Conservation (phyloP, 2,888 invertebrate genomes). For the Leptinotarsa haldemani region DNA sequence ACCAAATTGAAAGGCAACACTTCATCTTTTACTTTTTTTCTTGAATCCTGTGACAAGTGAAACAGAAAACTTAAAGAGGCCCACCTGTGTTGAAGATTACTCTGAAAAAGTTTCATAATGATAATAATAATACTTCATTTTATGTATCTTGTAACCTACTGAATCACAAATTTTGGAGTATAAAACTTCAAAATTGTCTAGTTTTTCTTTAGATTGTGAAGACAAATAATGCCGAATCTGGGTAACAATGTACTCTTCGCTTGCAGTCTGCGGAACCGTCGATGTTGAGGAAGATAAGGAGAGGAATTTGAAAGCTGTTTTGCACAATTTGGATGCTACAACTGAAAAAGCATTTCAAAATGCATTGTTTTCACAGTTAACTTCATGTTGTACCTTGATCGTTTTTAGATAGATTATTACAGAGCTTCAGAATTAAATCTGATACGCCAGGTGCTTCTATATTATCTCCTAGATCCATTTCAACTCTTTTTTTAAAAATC, state of each 20-base stretch:
- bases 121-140: no score
- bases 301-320: slow-evolving; percentile 54
- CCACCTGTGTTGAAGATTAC: slow-evolving; percentile 57
- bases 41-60: slow-evolving; percentile 47
- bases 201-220: slow-evolving; percentile 52
- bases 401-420: slow-evolving; percentile 59
- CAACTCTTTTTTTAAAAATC: background rate
- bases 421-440: slow-evolving; percentile 58
- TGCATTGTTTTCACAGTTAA: slow-evolving; percentile 4
- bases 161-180: slow-evolving; percentile 60
- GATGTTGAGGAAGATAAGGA: slow-evolving; percentile 44
- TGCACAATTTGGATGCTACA: slow-evolving; percentile 50
- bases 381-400: slow-evolving; percentile 53
- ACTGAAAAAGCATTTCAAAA: slow-evolving; percentile 49
- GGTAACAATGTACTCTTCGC: slow-evolving; percentile 54
- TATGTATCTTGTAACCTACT: slow-evolving; percentile 47
- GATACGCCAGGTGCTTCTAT: slow-evolving; percentile 45
- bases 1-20: slow-evolving; percentile 45
- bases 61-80: slow-evolving; percentile 58
- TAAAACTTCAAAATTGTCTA: slow-evolving; percentile 59
- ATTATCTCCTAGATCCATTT: slow-evolving; percentile 46
- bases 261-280: slow-evolving; percentile 42
- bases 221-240: slow-evolving; percentile 54
- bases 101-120: slow-evolving; percentile 49
- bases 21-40: slow-evolving; percentile 38